Conservation (phyloP, 2,113 vertebrate species). For the Sciurus niger region DNA sequence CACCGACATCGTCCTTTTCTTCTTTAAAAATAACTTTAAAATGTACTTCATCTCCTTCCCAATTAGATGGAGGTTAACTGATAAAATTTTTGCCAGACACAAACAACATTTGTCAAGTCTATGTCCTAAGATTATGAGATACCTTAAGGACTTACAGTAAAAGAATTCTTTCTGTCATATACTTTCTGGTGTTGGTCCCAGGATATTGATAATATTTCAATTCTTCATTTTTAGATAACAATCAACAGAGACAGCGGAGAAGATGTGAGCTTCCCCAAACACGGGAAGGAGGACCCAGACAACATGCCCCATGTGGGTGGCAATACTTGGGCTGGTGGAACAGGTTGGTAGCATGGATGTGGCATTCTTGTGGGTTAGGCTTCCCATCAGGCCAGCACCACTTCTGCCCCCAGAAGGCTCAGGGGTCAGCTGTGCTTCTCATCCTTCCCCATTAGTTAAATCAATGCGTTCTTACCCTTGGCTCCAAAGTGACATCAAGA, state of each 20-base stretch:
- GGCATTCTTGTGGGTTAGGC: no score
- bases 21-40: not conserved
- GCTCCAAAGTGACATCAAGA: not conserved
- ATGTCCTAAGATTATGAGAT: not conserved
- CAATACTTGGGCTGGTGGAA: constrained; percentile 98
- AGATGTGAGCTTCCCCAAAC: constrained; percentile 95
- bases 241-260: constrained; percentile 94
- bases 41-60: constrained; percentile 24
- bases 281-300: constrained; percentile 94
- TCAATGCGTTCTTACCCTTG: not conserved
- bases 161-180: not conserved
- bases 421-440: not conserved
- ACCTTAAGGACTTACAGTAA: not conserved
- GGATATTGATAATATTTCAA: constrained; percentile 12
- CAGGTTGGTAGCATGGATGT: constrained; percentile 89
- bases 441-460: not conserved
- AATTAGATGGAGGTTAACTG: not conserved
- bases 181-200: not conserved
- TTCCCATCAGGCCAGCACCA: no score
- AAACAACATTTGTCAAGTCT: not conserved
- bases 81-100: not conserved
- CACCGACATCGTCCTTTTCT: not conserved
- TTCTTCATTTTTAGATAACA: constrained; percentile 92
- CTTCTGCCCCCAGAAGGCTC: not conserved
- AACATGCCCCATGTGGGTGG: constrained; percentile 97